phyloP scores from a whole-genome alignment of 2,113 vertebrate species.

The Physeter macrocephalus region DNA sequence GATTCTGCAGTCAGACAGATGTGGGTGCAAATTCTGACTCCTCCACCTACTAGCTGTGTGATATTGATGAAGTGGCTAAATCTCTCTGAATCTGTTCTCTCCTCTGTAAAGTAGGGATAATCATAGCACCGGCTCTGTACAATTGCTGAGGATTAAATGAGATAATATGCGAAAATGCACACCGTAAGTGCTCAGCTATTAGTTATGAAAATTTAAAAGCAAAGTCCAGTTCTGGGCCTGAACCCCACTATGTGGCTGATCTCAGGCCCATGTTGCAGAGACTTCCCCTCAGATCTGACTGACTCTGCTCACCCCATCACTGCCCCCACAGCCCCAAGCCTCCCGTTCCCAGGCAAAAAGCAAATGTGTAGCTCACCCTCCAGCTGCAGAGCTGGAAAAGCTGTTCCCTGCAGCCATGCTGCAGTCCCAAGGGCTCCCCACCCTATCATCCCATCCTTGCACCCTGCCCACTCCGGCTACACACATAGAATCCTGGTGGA shows the following conservation, averaged over 20 bases:
- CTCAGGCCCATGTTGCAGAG: background rate
- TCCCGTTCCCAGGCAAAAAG: background rate
- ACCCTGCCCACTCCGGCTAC: background rate
- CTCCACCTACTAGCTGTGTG: background rate
- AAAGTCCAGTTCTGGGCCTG: background rate
- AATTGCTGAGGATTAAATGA: background rate
- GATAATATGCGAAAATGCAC: background rate
- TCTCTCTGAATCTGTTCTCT: slow-evolving; percentile 14
- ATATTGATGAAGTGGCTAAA: background rate
- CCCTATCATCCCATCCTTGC: too few relatives aligned
- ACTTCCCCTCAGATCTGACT: background rate
- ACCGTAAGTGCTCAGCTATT: background rate
- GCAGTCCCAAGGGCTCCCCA: background rate
- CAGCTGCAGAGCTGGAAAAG: background rate
- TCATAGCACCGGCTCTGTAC: background rate
- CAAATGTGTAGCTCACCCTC: background rate
- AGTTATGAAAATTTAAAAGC: background rate
- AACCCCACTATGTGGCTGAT: background rate
- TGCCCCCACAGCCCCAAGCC: background rate
- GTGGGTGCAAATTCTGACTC: background rate
- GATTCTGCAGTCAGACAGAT: background rate
- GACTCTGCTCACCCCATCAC: background rate
- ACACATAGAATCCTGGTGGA: background rate
- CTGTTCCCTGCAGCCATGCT: background rate
- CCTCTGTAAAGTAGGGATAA: background rate